phyloP scores from a whole-genome alignment of 2,888 invertebrate species.

The Cylindroiulus punctatus region DNA sequence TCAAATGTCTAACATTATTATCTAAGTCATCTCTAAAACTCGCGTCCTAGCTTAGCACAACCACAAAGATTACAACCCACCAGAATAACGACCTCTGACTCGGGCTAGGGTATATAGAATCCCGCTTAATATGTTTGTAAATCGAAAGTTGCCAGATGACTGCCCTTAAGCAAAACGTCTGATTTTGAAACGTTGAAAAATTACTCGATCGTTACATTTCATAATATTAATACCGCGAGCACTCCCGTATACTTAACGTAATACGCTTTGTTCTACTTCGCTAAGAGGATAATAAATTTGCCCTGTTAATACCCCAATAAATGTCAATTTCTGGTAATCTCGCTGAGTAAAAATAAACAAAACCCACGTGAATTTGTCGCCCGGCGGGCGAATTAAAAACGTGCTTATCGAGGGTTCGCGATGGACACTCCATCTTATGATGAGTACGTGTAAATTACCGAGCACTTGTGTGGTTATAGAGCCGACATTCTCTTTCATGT shows the following conservation, averaged over 20 bases:
- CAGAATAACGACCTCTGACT: neutral
- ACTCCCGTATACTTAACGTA: neutral
- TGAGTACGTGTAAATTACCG: neutral
- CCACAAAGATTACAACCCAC: neutral
- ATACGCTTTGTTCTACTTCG: neutral
- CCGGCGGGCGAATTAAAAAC: neutral
- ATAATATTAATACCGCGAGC: neutral
- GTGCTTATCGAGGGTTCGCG: neutral
- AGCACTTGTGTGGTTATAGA: neutral
- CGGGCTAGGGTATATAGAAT: neutral
- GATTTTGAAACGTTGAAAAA: neutral
- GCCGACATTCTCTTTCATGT: neutral
- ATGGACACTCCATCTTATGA: slow-evolving; percentile 14
- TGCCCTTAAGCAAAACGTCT: neutral
- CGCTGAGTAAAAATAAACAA: neutral
- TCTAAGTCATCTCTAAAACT: neutral
- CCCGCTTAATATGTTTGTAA: neutral
- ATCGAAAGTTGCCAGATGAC: slow-evolving; percentile 7
- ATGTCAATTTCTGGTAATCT: neutral
- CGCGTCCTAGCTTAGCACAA: neutral
- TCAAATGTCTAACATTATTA: neutral
- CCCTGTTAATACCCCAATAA: slow-evolving; percentile 3
- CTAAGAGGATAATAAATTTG: slow-evolving; percentile 34
- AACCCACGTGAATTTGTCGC: neutral
- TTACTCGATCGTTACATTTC: neutral